Evolutionary conservation across 2,797 vertebrate species (phyloP), one percentile per base, ranked within the genome.

Genomic region (Gorsachius magnificus): DNA sequence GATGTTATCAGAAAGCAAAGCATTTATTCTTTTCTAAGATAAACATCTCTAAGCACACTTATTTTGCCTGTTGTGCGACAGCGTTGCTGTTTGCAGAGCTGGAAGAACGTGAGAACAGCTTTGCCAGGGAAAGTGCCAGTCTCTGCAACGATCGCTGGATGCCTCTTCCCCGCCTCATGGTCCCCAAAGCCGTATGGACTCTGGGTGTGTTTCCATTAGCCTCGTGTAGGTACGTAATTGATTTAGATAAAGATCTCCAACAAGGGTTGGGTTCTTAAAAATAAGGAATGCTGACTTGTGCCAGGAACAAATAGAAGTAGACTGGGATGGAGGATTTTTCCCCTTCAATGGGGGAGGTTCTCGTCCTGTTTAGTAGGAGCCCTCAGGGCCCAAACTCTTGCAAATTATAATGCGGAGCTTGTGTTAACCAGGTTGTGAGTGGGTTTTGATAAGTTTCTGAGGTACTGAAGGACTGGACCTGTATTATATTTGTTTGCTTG

Each of bases 401-500:
- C 20, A 3, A 20, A 38, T 9, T 57, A 82, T 54, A 29, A 26
- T 4, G 1, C 0, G 0, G 31, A 60, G 72, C 11, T 41, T 65
- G 31, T 5, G 14, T 54, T 45, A 43, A 43, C 41, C 41, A 43
- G 41, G 41, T 43, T 43, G 41, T 43, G 41, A 43, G 16, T 43
- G 41, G 41, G 41, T 43, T 43, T 43, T 43, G 16, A 43, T 43
- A 43, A 43, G 41, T 43, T 43, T 43, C 20, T 31, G 8, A n/a
- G 20, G 7, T 33, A 9, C 38, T n/a, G 54, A 50, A 69, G 43
- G 35, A 2, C 9, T 2, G 5, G 22, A 61, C 41, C 31, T 53
- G 6, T 26, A 2, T 36, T 1, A 0, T 11, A 48, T 17, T 41
- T 35, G 5, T 5, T 46, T 1, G 0, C n/a, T 31, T 35, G 56